Conservation (phyloP, 2,113 vertebrate genomes). For the Oncorhynchus masou region DNA sequence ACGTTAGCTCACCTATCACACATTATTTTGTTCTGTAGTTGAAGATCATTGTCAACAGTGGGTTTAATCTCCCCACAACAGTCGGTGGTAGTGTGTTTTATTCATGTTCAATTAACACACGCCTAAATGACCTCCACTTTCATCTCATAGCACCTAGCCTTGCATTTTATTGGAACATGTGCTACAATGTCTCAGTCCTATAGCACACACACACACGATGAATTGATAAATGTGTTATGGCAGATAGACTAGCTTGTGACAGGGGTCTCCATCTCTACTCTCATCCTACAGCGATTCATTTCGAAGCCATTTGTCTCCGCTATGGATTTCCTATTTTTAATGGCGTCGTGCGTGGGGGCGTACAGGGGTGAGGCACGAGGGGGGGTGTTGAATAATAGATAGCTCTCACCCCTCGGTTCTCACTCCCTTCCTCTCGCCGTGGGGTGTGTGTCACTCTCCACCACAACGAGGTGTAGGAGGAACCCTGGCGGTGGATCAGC, state of each 20-base stretch:
- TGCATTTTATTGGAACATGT: neutral
- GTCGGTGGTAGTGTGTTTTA: neutral
- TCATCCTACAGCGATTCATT: conserved; percentile 76
- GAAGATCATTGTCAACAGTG: too few species aligned
- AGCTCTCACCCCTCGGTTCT: conserved; percentile 21
- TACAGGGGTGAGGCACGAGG: neutral
- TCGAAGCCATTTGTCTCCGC: conserved; percentile 78
- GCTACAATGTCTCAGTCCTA: neutral
- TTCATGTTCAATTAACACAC: neutral
- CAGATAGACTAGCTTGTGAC: conserved; percentile 68
- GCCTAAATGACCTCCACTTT: neutral
- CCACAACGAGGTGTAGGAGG: conserved; percentile 4
- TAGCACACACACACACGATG: conserved; percentile 29
- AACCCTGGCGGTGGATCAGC: too few species aligned
- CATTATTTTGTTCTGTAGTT: too few species aligned
- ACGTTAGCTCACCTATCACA: too few species aligned
- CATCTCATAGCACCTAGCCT: neutral
- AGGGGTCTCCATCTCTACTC: conserved; percentile 74
- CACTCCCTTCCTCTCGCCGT: conserved; percentile 43
- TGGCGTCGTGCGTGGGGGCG: conserved; percentile 53
- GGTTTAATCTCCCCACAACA: neutral
- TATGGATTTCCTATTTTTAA: conserved; percentile 80
- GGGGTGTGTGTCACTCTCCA: conserved; percentile 40
- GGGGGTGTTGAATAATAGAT: conserved; percentile 72
- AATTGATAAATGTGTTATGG: conserved; percentile 37